phyloP scores from a whole-genome alignment of 2,797 vertebrate genomes.

The Notoglanidium macrostoma region DNA sequence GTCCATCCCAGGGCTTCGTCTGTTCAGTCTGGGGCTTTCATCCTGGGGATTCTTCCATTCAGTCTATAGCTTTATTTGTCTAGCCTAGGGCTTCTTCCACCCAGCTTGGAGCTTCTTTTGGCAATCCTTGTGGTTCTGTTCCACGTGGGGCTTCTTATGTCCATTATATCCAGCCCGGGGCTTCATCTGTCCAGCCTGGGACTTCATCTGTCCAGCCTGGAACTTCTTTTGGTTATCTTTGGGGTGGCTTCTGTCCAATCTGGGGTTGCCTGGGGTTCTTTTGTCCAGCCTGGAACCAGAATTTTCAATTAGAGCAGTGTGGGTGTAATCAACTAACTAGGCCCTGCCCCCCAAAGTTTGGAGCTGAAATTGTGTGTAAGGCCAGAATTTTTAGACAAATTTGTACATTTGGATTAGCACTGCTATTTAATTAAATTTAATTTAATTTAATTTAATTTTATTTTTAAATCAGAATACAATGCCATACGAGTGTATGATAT shows the following conservation, averaged over 20 bases:
- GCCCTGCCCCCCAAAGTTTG: background rate
- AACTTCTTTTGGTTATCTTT: background rate
- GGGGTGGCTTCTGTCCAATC: background rate
- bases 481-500: background rate
- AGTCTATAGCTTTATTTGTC: background rate
- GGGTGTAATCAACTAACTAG: no score
- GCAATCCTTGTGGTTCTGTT: background rate
- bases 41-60: background rate
- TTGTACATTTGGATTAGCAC: background rate
- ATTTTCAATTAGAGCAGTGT: no score
- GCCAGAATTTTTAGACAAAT: background rate
- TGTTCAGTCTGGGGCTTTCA: no score
- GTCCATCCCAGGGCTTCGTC: no score
- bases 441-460: background rate
- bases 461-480: background rate
- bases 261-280: background rate
- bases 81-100: background rate
- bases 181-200: background rate
- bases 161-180: background rate
- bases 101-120: background rate
- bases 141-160: background rate
- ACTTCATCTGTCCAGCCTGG: background rate
- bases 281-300: background rate
- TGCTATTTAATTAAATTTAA: background rate
- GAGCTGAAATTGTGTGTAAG: background rate